Conservation (phyloP, 2,888 invertebrate species). For the Phorcus lineatus region DNA sequence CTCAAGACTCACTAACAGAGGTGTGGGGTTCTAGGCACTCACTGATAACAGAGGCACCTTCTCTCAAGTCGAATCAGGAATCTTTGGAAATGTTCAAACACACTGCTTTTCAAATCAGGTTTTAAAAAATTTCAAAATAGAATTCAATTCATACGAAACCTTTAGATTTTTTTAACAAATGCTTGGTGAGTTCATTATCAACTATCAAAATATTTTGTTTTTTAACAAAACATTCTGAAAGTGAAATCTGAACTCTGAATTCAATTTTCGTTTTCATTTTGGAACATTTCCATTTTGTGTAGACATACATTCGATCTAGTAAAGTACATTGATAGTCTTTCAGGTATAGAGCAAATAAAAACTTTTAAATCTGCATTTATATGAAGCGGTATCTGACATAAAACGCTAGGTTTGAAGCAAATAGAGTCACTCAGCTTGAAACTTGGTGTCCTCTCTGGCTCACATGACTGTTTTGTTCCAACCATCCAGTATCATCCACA, state of each 20-base stretch:
- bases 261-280: not conserved
- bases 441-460: not conserved
- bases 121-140: not conserved
- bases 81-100: not conserved
- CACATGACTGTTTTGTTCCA: slow-evolving; percentile 20
- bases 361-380: too few relatives aligned
- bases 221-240: not conserved
- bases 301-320: too few relatives aligned
- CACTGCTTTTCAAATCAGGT: too few relatives aligned
- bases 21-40: too few relatives aligned
- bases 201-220: not conserved
- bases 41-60: slow-evolving; percentile 36
- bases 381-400: too few relatives aligned
- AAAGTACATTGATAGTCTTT: too few relatives aligned
- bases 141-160: not conserved
- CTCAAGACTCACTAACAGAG: too few relatives aligned
- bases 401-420: too few relatives aligned
- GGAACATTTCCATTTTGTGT: too few relatives aligned
- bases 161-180: not conserved
- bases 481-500: slow-evolving; percentile 76
- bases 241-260: not conserved
- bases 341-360: too few relatives aligned
- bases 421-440: not conserved
- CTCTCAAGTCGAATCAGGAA: slow-evolving; percentile 26
- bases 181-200: not conserved